phyloP scores from a whole-genome alignment of 2,113 vertebrate species.

The Galeopterus variegatus region DNA sequence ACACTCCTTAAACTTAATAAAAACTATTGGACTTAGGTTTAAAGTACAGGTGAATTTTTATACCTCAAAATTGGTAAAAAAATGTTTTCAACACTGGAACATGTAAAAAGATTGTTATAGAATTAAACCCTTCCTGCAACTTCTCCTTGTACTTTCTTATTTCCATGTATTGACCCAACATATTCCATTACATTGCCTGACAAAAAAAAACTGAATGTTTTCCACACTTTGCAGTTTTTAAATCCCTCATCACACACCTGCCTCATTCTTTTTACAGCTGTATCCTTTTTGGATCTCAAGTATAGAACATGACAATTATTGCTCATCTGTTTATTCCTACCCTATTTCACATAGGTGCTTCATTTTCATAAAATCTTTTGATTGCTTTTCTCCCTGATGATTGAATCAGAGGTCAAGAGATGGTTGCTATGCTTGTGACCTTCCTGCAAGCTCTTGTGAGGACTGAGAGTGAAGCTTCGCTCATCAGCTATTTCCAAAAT shows the following conservation, averaged over 20 bases:
- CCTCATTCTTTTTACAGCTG: neutral
- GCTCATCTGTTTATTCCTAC: neutral
- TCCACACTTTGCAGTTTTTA: neutral
- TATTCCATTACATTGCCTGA: neutral
- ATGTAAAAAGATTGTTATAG: too few species aligned
- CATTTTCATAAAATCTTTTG: slow-evolving; percentile 12
- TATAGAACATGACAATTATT: neutral
- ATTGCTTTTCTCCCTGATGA: neutral
- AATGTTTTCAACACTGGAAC: neutral
- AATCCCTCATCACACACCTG: neutral
- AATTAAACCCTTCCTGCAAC: neutral
- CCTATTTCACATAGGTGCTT: slow-evolving; percentile 40
- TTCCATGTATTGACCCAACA: neutral
- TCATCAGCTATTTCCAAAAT: neutral
- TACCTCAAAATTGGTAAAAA: slow-evolving; percentile 12
- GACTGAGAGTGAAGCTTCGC: neutral
- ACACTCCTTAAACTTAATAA: neutral
- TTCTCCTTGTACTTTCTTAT: slow-evolving; percentile 16
- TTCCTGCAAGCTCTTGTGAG: neutral
- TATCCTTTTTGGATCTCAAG: neutral
- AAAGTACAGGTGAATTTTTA: neutral
- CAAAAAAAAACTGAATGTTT: neutral
- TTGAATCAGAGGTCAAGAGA: neutral
- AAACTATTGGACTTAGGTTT: neutral
- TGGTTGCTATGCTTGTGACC: neutral